Conservation (phyloP, 2,797 vertebrate species). For the Miichthys miiuy region DNA sequence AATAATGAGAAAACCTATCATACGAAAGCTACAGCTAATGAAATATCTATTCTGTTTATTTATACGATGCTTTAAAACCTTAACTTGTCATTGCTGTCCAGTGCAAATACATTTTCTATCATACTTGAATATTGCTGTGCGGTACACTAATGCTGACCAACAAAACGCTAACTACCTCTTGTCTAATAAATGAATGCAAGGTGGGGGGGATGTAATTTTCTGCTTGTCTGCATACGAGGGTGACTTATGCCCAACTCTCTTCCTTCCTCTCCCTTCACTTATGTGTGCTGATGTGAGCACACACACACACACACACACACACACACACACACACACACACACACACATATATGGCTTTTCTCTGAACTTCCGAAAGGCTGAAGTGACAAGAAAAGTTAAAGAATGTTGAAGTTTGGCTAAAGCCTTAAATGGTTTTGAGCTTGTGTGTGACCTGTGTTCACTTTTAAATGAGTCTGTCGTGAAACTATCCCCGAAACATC, state of each 20-base stretch:
- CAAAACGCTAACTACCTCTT: constrained; percentile 78
- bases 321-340: too few species aligned
- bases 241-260: constrained; percentile 82
- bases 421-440: constrained; percentile 40
- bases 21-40: constrained; percentile 17
- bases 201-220: constrained; percentile 84
- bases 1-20: constrained; percentile 12
- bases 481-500: constrained; percentile 9
- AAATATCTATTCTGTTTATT: constrained; percentile 28
- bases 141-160: constrained; percentile 81
- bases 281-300: constrained; percentile 37
- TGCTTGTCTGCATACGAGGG: constrained; percentile 87
- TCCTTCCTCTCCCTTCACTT: constrained; percentile 65
- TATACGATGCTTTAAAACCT: constrained; percentile 16
- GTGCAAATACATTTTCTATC: constrained; percentile 27
- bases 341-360: constrained; percentile 41
- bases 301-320: constrained; percentile 9
- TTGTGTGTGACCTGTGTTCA: constrained; percentile 20
- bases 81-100: not conserved
- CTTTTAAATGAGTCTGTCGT: constrained; percentile 27
- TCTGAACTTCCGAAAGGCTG: constrained; percentile 49
- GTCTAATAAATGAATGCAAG: constrained; percentile 83
- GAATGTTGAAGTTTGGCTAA: constrained; percentile 34
- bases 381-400: constrained; percentile 53
- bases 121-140: constrained; percentile 63